Evolutionary conservation across 2,113 vertebrate species (phyloP).

Genomic region (Callopanchax toddi): DNA sequence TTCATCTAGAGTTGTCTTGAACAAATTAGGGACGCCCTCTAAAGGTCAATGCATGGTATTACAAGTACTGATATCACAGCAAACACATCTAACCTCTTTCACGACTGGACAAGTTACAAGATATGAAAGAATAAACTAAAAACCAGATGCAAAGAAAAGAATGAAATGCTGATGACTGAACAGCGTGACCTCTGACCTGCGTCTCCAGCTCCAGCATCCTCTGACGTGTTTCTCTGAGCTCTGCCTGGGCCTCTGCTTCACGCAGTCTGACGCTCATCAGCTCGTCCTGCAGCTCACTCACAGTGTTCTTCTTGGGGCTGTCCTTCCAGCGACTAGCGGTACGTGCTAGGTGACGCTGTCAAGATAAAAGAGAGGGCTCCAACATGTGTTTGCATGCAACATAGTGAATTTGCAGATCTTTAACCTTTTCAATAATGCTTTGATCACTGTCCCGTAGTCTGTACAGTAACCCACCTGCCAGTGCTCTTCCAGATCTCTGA

Average conservation of each 20-base stretch:
- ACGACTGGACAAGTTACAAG: too few relatives aligned
- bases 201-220: slow-evolving; percentile 95
- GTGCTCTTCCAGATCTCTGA: slow-evolving; percentile 94
- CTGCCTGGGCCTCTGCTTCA: slow-evolving; percentile 95
- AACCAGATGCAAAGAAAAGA: too few relatives aligned
- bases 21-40: slow-evolving; percentile 60
- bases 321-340: slow-evolving; percentile 95
- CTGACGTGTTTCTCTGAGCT: slow-evolving; percentile 91
- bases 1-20: neutral
- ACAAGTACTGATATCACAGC: neutral
- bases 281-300: slow-evolving; percentile 94
- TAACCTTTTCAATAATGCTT: too few relatives aligned
- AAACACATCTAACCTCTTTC: too few relatives aligned
- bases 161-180: neutral
- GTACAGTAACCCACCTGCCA: slow-evolving; percentile 87
- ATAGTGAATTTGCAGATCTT: too few relatives aligned
- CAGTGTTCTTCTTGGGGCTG: slow-evolving; percentile 87
- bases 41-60: slow-evolving; percentile 31
- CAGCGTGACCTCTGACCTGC: slow-evolving; percentile 79
- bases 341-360: slow-evolving; percentile 91
- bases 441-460: neutral
- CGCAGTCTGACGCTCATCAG: slow-evolving; percentile 92
- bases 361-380: neutral
- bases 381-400: neutral
- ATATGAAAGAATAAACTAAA: too few relatives aligned